Base-by-base conservation (phyloP, 2,888 invertebrate species). In the Epirrhoe alternata region DNA sequence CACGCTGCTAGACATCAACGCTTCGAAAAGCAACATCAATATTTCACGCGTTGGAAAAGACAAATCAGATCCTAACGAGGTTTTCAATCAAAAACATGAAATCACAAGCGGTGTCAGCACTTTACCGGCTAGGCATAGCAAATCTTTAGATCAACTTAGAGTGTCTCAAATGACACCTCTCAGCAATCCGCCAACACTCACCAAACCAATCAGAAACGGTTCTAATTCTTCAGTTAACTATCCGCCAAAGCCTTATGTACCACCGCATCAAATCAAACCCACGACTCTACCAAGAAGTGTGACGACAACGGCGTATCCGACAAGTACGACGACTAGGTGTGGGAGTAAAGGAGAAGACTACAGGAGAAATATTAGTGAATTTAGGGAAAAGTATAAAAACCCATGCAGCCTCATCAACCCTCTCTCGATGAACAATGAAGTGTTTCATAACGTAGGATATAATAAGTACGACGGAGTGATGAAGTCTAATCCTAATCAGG, bases 111-210 rank as follows among this genome's bases (percentile, higher is more conserved):
- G 93, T 38, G 90, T 93, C 8, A 94, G 92, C 51, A 94, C 94
- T 0, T 81, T 96, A 52, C 96, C 96, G 0, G 95, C 96, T 0
- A 93, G 97, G 63, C 97, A 97, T 80, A 97, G 97, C 84, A 97
- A 97, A 83, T 97, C 97, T 1, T 86, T 97, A 71, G 97, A 97
- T 85, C 97, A 97, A 76, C 86, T 97, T 54, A 95, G 96, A 75
- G 92, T 95, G 7, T 92, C 94, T 51, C 89, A 93, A 81, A 85
- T 90, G 82, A 78, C 85, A 35, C 87, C 90, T 12, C 74, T 87
- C 8, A 89, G 81, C 72, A 83, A 81, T 66, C 77, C 86, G 61
- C 86, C 88, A 79, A 85, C 84, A 33, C 75, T 91, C 60, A 76
- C 85, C 6, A 92, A 92, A 73, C 86, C 84, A 69, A 69, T 83